Evolutionary conservation across 2,113 vertebrate species (phyloP).

Genomic region (Paedocypris sp.): DNA sequence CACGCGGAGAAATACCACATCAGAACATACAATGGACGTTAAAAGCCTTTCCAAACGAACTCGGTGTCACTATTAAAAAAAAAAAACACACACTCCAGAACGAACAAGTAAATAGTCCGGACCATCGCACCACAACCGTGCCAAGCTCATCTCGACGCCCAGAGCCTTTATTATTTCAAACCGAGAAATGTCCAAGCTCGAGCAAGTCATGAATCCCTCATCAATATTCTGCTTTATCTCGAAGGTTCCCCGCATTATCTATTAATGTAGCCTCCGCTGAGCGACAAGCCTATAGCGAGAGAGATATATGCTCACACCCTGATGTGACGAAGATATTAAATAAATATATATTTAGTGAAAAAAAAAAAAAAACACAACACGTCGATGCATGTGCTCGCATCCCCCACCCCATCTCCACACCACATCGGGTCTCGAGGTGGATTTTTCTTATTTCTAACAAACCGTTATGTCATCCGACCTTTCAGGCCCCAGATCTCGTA

Average conservation of each 20-base stretch:
- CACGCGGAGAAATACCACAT: too few relatives aligned
- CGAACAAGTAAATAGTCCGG: background rate
- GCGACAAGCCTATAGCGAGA: background rate
- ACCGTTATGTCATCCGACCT: background rate
- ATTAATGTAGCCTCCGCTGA: slow-evolving; percentile 7
- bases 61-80: too few relatives aligned
- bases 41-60: too few relatives aligned
- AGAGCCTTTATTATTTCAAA: background rate
- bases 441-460: background rate
- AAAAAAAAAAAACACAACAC: slow-evolving; percentile 8
- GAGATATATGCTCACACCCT: slow-evolving; percentile 2
- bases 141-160: background rate
- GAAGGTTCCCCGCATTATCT: slow-evolving; percentile 16
- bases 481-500: slow-evolving; percentile 87
- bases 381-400: background rate
- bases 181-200: background rate
- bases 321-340: slow-evolving; percentile 21
- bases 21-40: too few relatives aligned
- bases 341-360: background rate
- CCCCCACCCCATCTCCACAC: background rate
- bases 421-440: slow-evolving; percentile 20
- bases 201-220: background rate
- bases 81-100: too few relatives aligned
- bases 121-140: background rate
- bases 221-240: slow-evolving; percentile 19